Conservation (phyloP, 2,113 vertebrate species). For the Chlorodrepanis virens region DNA sequence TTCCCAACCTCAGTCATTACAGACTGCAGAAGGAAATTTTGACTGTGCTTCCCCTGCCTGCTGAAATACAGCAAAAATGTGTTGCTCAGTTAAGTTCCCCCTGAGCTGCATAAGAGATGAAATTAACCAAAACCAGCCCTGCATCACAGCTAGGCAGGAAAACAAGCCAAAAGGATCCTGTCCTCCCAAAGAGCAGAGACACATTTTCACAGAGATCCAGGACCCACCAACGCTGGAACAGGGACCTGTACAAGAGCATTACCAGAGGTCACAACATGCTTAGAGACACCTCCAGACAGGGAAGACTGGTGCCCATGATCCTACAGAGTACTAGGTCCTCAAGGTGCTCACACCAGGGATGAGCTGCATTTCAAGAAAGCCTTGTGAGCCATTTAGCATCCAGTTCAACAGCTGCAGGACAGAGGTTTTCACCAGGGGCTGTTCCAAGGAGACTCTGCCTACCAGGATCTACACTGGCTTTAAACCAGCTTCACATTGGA, state of each 20-base stretch:
- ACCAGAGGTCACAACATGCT: background rate
- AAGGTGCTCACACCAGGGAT: background rate
- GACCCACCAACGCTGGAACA: background rate
- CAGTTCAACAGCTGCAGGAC: background rate
- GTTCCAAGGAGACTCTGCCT: background rate
- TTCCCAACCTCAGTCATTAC: background rate
- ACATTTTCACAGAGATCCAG: background rate
- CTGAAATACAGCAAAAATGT: conserved; percentile 26
- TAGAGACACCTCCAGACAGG: background rate
- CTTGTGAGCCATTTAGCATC: background rate
- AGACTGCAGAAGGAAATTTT: background rate
- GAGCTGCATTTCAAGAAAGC: background rate
- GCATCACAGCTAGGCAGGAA: background rate
- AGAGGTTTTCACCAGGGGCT: background rate
- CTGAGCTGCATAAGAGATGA: background rate
- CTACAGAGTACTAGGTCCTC: background rate
- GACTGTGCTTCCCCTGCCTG: background rate
- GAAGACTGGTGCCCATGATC: background rate
- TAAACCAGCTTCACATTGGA: background rate
- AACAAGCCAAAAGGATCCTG: background rate
- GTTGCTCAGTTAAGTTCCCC: background rate
- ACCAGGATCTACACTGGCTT: background rate
- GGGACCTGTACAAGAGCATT: background rate
- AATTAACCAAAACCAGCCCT: background rate
- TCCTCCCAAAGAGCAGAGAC: background rate